Percentiles rank a stretch among this genome's conserved stretches.
Conservation (phyloP, 2,888 invertebrate genomes). For the Hydroisotoma schaefferi region DNA sequence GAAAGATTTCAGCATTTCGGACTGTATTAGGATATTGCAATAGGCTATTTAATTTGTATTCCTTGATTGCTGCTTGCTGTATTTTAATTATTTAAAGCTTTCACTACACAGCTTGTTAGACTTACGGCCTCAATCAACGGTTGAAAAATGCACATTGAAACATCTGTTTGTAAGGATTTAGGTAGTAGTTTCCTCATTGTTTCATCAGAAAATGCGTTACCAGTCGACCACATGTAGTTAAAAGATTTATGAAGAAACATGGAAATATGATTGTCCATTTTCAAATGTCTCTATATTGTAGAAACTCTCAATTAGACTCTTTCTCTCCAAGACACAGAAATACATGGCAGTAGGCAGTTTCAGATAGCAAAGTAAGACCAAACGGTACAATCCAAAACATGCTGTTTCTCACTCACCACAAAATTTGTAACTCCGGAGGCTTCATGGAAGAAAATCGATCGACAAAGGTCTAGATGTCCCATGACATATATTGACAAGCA, state of each 20-base stretch:
- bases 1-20: conserved; percentile 20
- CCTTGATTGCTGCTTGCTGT: background rate
- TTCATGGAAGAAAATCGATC: conserved; percentile 30
- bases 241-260: conserved; percentile 21
- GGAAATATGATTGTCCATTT: conserved; percentile 12
- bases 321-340: too few species aligned
- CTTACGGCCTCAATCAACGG: conserved; percentile 21
- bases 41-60: background rate
- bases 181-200: conserved; percentile 22
- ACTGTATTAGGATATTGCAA: conserved; percentile 1
- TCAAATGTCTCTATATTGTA: conserved; percentile 21
- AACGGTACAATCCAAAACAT: too few species aligned
- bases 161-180: conserved; percentile 18
- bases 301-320: background rate
- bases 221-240: conserved; percentile 26
- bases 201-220: conserved; percentile 24
- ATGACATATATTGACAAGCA: conserved; percentile 17
- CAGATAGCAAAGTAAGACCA: too few species aligned
- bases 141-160: conserved; percentile 21
- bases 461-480: conserved; percentile 21
- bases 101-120: too few species aligned
- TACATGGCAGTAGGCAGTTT: too few species aligned
- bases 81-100: too few species aligned
- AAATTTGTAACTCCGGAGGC: conserved; percentile 25
- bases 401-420: conserved; percentile 17